Percentiles rank a stretch among this genome's conserved stretches.
Evolutionary conservation across 2,797 vertebrate species (phyloP).

Genomic region (Melanotaenia parkinsoni): DNA sequence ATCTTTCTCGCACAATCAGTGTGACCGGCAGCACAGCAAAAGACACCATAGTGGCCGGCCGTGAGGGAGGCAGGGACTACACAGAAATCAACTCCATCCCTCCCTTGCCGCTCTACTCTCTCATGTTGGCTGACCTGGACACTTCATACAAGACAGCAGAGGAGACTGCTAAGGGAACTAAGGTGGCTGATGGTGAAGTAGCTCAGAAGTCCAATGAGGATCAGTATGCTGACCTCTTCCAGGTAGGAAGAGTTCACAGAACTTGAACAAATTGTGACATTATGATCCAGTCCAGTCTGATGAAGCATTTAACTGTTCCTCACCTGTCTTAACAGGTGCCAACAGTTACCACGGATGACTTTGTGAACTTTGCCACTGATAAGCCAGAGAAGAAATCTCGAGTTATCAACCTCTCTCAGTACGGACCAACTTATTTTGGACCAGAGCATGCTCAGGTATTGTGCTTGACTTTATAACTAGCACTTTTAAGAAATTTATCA

Average conservation of each 20-base stretch:
- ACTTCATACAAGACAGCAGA: slow-evolving; percentile 89
- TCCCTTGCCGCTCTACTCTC: slow-evolving; percentile 91
- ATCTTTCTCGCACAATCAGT: slow-evolving; percentile 97
- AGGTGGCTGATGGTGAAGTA: slow-evolving; percentile 80
- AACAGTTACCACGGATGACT: slow-evolving; percentile 92
- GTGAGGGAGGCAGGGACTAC: slow-evolving; percentile 95
- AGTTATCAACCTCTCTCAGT: slow-evolving; percentile 97
- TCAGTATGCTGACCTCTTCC: slow-evolving; percentile 95
- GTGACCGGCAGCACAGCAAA: slow-evolving; percentile 98
- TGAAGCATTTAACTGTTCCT: not conserved
- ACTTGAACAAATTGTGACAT: not conserved
- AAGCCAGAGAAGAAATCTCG: slow-evolving; percentile 93
- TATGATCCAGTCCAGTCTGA: not conserved
- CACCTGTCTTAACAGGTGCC: slow-evolving; percentile 72
- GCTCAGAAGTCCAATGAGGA: slow-evolving; percentile 85
- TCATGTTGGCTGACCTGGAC: slow-evolving; percentile 95
- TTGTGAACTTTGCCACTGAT: slow-evolving; percentile 93
- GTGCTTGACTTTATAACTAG: not conserved
- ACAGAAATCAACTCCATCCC: slow-evolving; percentile 99
- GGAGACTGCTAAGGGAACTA: slow-evolving; percentile 86
- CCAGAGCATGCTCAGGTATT: slow-evolving; percentile 91
- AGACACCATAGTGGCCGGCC: slow-evolving; percentile 94
- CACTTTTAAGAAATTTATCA: not conserved
- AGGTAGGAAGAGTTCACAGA: slow-evolving; percentile 64
- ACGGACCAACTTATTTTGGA: slow-evolving; percentile 95